These are phyloP conservation scores for Trididemnum nubilum DNA, from an alignment of 23 tunicate species.

Conservation along the genomic window DNA sequence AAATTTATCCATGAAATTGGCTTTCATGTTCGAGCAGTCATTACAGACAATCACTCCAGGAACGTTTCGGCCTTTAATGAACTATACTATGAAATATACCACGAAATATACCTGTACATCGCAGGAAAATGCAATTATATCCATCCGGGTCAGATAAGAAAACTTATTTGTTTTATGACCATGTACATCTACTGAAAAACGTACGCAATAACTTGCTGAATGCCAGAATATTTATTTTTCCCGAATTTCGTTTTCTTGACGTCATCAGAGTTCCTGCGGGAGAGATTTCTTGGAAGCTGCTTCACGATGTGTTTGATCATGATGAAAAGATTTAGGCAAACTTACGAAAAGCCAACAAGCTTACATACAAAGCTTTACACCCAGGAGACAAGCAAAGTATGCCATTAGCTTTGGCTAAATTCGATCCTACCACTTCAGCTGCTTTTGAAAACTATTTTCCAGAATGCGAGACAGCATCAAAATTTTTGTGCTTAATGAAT, in stretches of 20 bases:
- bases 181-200: background rate
- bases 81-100: too few relatives aligned
- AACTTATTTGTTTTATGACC: background rate
- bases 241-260: background rate
- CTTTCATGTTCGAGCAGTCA: too few relatives aligned
- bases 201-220: background rate
- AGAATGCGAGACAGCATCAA: background rate
- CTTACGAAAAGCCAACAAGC: slow-evolving; percentile 1
- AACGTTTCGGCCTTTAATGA: too few relatives aligned
- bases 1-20: background rate
- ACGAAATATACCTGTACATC: too few relatives aligned
- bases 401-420: background rate
- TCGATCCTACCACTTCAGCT: background rate
- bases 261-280: background rate
- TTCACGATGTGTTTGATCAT: background rate
- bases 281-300: background rate
- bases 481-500: background rate
- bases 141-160: background rate
- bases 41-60: too few relatives aligned
- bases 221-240: background rate
- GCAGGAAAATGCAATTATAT: too few relatives aligned
- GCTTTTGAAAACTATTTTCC: background rate
- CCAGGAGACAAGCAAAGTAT: slow-evolving; percentile 4
- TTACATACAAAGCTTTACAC: slow-evolving; percentile 1
- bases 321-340: background rate